A percentile compares a stretch with the other conserved stretches of the same genome.
Conservation (phyloP, 2,797 vertebrate genomes). For the Diceros bicornis region DNA sequence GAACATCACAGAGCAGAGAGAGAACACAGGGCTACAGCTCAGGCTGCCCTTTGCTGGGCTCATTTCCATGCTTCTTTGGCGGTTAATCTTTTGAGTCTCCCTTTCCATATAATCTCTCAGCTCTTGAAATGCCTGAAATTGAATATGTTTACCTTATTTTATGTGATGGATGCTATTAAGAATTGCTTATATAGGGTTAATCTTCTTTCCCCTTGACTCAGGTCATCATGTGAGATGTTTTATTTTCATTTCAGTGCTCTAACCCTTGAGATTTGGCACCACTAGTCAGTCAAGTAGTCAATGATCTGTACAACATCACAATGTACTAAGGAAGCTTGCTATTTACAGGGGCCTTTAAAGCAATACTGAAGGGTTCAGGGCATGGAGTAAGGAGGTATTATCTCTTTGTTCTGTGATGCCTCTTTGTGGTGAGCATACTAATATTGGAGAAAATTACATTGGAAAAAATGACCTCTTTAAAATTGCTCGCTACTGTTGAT, state of each 20-base stretch:
- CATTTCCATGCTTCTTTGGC: background rate
- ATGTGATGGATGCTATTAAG: background rate
- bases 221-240: background rate
- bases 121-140: constrained; percentile 16
- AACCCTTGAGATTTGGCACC: constrained; percentile 19
- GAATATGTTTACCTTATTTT: background rate
- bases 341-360: background rate
- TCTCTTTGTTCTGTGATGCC: background rate
- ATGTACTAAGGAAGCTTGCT: background rate
- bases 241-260: constrained; percentile 55
- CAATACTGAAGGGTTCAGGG: background rate
- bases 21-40: background rate
- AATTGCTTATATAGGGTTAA: background rate
- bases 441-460: background rate
- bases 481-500: constrained; percentile 5
- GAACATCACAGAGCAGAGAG: constrained; percentile 40
- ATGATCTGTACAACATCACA: background rate
- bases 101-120: constrained; percentile 6
- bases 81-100: background rate
- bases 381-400: background rate
- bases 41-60: constrained; percentile 9
- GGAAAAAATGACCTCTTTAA: constrained; percentile 18
- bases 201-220: constrained; percentile 13
- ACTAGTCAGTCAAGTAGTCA: background rate
- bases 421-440: constrained; percentile 3